Base-by-base conservation (phyloP, 2,888 invertebrate species). In the Neoaliturus tenellus region DNA sequence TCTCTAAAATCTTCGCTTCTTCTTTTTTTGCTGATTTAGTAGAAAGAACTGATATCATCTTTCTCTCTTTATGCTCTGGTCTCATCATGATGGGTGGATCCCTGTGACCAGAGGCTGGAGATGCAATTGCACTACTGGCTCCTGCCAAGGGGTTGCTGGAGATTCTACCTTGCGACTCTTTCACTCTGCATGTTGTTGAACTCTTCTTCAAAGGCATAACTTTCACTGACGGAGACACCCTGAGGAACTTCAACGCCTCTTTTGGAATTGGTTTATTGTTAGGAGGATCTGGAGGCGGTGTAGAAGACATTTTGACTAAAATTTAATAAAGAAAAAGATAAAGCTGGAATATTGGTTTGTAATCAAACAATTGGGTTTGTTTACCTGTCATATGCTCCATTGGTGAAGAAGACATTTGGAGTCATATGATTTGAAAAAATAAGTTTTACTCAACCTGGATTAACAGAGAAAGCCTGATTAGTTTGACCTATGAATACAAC, bases 171-270 rank as follows among this genome's bases (percentile, higher is more conserved):
- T 62, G 62, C 17, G 62, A 62, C 28, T 28, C 28, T 17, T 31
- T 62, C 62, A 62, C 62, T 12, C 62, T 62, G 14, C 62, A 62
- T 28, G 62, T 62, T 6, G 62, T 62, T 1, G 28, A 28, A 14
- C 62, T 62, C 31, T 62, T 55, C 55, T 55, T 62, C 6, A 62
- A 31, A 14, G 62, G 2, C 62, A 62, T 62, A 28, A 62, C 62
- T 62, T 62, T 62, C 62, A 62, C 62, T 62, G 62, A 62, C 10
- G 62, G 62, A 5, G 62, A 62, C 1, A 62, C 17, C 12, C 31
- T 62, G 10, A 62, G 20, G 12, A 62, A 62, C 20, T 62, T 62
- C 5, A 31, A 14, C 31, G 62, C 62, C 31, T 62, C 62, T 62
- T 62, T 62, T 31, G 62, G 62, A 62, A 62, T 62, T 0, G 62